Base-by-base conservation (phyloP, 1,140 invertebrate species). In the Magallana ariakensis region DNA sequence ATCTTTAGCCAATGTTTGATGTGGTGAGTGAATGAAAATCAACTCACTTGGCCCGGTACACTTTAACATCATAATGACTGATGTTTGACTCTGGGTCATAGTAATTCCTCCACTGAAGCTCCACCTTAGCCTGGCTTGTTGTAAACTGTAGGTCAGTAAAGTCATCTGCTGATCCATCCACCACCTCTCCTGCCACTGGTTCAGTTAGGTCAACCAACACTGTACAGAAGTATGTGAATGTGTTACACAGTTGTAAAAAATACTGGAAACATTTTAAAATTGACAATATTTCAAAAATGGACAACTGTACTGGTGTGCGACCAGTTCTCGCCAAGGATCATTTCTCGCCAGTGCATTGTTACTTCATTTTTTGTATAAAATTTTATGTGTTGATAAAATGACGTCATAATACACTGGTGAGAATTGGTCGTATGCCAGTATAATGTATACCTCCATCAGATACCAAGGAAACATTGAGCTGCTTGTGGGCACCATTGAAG, bases 31-130 rank as follows among this genome's bases (percentile, higher is more conserved):
- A 46, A 46, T 46, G 33, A 46, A 46, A 53, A 22, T 33, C 8
- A 22, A 90, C 89, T 89, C 87, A 91, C 91, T 53, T 87, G 19
- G 89, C 88, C 53, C 88, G 66, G 4, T 82, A 19, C n/a, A 91
- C 87, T 62, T 89, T 86, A 6, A 91, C 86, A 33, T 88, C 85
- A 86, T 92, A 92, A 11, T 90, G n/a, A 33, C 60, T 83, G 55
- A 92, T 92, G 26, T 66, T 85, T 16, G 91, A 92, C 70, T 93
- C 91, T 26, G 89, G 86, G 66, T 93, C 92, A 19, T 54, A 84
- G 85, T 90, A 92, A 60, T 84, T 84, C 11, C 80, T 87, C 92
- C 92, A 93, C 53, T 92, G 91, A 33, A 87, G 80, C n/a, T 89
- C 85, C 0, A 92, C 88, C 57, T 88, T 91, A 11, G 91, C 87